These are phyloP conservation scores for Entomyzon cyanotis DNA, from an alignment of 2,113 vertebrate species.

Conservation along the genomic window DNA sequence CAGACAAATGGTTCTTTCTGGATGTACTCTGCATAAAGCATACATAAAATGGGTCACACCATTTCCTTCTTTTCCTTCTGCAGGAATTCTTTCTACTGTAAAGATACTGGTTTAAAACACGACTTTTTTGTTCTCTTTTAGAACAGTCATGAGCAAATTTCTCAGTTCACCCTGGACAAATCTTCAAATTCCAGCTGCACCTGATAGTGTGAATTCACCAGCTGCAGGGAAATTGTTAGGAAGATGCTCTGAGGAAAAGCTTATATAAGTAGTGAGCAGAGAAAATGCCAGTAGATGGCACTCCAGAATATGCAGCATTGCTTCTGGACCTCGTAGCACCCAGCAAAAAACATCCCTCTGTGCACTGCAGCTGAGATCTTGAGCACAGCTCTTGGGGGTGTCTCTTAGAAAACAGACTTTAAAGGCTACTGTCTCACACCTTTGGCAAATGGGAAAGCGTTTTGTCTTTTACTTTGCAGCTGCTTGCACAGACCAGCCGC, in stretches of 20 bases:
- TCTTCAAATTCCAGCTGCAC: not conserved
- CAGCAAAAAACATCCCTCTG: not conserved
- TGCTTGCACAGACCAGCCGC: not conserved
- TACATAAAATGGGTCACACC: not conserved
- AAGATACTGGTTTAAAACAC: not conserved
- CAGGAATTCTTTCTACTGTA: not conserved
- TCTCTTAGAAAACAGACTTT: not conserved
- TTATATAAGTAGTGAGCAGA: conserved; percentile 30
- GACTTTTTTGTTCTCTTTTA: not conserved
- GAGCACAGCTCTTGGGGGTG: not conserved
- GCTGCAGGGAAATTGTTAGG: not conserved
- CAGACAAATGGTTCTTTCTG: not conserved
- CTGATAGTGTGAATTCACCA: not conserved
- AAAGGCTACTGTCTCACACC: not conserved
- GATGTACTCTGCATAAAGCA: not conserved
- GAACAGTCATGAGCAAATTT: not conserved
- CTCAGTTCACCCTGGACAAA: not conserved
- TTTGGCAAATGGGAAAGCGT: not conserved
- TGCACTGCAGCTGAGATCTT: not conserved
- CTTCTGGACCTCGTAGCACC: not conserved
- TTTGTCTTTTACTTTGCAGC: not conserved
- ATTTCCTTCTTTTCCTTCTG: not conserved
- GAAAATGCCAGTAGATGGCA: conserved; percentile 58
- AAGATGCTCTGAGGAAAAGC: not conserved
- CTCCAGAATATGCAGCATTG: not conserved